Base-by-base conservation (phyloP, 37 sponge, comb jelly and placozoan species). In the Bolinopsis microptera region DNA sequence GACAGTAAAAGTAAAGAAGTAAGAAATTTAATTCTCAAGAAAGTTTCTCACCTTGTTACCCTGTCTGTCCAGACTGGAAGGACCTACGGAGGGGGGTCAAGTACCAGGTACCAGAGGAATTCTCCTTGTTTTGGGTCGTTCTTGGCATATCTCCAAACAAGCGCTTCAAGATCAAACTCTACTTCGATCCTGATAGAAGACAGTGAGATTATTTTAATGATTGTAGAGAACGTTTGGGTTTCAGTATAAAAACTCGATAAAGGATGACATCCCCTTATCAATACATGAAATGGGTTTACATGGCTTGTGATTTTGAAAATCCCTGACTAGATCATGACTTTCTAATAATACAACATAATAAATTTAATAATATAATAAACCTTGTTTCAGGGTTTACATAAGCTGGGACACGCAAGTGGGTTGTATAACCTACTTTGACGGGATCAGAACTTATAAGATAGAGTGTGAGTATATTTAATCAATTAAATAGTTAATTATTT, bases 181-280 rank as follows among this genome's bases (percentile, higher is more conserved):
- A 23, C 27, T 33, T 34, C 30, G 35, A 86, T n/a, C 41, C 41
- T 28, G 90, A 86, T 16, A 27, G 22, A 16, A 86, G 61, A 86
- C 90, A 86, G 90, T 86, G 30, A 86, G 90, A 28, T 82, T 22
- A 67, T 67, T n/a, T n/a, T n/a, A n/a, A n/a, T n/a, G n/a, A n/a
- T n/a, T n/a, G n/a, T n/a, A n/a, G n/a, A n/a, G n/a, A n/a, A n/a
- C n/a, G n/a, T n/a, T n/a, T n/a, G n/a, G n/a, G n/a, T n/a, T n/a
- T n/a, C n/a, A n/a, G n/a, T n/a, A n/a, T n/a, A n/a, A n/a, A n/a
- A n/a, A n/a, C n/a, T n/a, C n/a, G n/a, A n/a, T n/a, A n/a, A n/a
- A n/a, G n/a, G n/a, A n/a, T n/a, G n/a, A n/a, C n/a, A n/a, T n/a
- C n/a, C n/a, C n/a, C n/a, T n/a, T n/a, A n/a, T n/a, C n/a, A n/a